Base-by-base conservation (phyloP, 1,140 invertebrate genomes). In the Drosophila burlai region DNA sequence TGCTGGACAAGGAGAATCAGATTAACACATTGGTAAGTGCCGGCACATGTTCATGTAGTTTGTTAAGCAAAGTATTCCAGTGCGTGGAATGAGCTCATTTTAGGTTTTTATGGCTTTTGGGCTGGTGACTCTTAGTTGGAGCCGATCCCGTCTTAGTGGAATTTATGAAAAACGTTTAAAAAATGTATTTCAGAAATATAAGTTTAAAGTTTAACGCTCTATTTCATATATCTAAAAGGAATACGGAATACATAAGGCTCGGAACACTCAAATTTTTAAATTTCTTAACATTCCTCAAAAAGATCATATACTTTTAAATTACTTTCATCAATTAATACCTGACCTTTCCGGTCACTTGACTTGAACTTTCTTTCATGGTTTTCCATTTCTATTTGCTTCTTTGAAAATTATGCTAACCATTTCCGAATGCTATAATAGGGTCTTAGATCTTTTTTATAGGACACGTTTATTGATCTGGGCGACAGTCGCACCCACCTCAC, bases 1-100 rank as follows among this genome's bases (percentile, higher is more conserved):
- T 98, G 84, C 95, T 98, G 89, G 97, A 98, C 93, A 97, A 97
- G 93, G 96, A 97, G 87, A 98, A 97, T 94, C 95, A 97, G 89
- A 95, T 95, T 81, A 95, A 95, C 76, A 95, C 95, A 71, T 95
- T 96, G 96, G 96, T 96, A 87, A 95, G 94, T 94, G 11, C 1
- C 50, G 16, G 13, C 52, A 38, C 34, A 26, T 38, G 9, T 9
- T 26, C 5, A 24, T 24, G 11, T 10, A 2, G 36, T 36, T 11
- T 13, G 11, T 4, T 16, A 1, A 49, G 9, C 15, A 49, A 49
- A 29, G 16, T 3, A 36, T 2, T n/a, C 7, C n/a, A 34, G 18
- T 2, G 3, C 47, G 18, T 21, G 11, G 29, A 34, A 52, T 18
- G 3, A 11, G n/a, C 29, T 18, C 29, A 13, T 15, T 6, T 10